Percentiles rank a stretch among this genome's conserved stretches.
Evolutionary conservation across 2,888 invertebrate genomes (phyloP).

Genomic region (Drepanosiphum platanoidis): DNA sequence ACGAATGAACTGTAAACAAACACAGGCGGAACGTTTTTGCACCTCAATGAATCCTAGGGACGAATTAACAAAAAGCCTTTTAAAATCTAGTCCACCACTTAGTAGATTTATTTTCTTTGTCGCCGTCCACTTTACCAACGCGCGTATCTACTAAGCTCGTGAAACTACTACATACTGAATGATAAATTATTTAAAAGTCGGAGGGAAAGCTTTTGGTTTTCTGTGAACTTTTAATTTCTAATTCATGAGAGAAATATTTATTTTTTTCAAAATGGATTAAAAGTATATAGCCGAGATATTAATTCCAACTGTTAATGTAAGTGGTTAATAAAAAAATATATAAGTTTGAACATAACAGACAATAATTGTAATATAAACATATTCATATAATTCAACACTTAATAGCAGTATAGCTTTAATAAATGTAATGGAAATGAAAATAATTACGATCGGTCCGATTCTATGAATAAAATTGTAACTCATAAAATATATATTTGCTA

Average conservation of each 20-base stretch:
- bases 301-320: too few relatives aligned
- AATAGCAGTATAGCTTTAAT: too few relatives aligned
- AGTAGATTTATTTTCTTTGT: constrained; percentile 42
- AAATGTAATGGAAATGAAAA: too few relatives aligned
- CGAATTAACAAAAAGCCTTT: constrained; percentile 32
- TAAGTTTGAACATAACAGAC: too few relatives aligned
- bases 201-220: constrained; percentile 9
- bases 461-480: too few relatives aligned
- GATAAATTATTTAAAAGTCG: constrained; percentile 37
- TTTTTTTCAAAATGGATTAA: background rate
- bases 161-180: constrained; percentile 7
- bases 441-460: too few relatives aligned
- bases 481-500: too few relatives aligned
- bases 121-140: background rate
- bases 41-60: background rate
- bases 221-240: too few relatives aligned
- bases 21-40: background rate
- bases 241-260: background rate
- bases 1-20: background rate
- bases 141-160: background rate
- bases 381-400: too few relatives aligned
- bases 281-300: background rate
- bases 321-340: too few relatives aligned
- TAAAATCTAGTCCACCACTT: constrained; percentile 38
- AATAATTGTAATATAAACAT: too few relatives aligned